A percentile compares a stretch with the other conserved stretches of the same genome.
Evolutionary conservation across 2,888 invertebrate species (phyloP).

Genomic region (Biston betularia): DNA sequence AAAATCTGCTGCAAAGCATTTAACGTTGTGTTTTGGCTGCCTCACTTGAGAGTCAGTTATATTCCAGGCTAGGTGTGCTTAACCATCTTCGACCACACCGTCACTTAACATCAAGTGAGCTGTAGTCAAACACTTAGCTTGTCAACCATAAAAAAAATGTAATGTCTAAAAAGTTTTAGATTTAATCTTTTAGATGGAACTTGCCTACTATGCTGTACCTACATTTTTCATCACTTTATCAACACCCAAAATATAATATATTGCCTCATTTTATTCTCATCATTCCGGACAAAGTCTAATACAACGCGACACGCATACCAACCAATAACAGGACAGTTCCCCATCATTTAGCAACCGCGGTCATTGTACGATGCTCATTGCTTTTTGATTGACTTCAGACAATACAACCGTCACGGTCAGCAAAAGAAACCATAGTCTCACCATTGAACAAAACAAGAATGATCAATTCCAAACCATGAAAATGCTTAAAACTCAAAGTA

Average conservation of each 20-base stretch:
- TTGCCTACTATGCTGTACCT: neutral
- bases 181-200: neutral
- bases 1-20: too few species aligned
- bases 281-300: constrained; percentile 53
- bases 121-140: too few species aligned
- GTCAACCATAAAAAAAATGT: too few species aligned
- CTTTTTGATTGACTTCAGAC: constrained; percentile 77
- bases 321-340: constrained; percentile 67
- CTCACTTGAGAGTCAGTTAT: too few species aligned
- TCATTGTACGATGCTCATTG: constrained; percentile 80
- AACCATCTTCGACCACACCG: too few species aligned
- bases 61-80: too few species aligned
- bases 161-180: too few species aligned
- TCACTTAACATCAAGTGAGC: too few species aligned
- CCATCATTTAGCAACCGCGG: constrained; percentile 78
- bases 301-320: constrained; percentile 62
- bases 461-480: constrained; percentile 68
- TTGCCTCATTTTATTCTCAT: constrained; percentile 48
- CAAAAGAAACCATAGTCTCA: constrained; percentile 63
- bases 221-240: neutral
- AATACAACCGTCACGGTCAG: constrained; percentile 73
- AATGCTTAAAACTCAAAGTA: constrained; percentile 48
- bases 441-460: constrained; percentile 72
- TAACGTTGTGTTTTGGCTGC: too few species aligned
- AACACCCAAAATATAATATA: constrained; percentile 19